Evolutionary conservation across 2,888 invertebrate species (phyloP).

Genomic region (Lymantria dispar): DNA sequence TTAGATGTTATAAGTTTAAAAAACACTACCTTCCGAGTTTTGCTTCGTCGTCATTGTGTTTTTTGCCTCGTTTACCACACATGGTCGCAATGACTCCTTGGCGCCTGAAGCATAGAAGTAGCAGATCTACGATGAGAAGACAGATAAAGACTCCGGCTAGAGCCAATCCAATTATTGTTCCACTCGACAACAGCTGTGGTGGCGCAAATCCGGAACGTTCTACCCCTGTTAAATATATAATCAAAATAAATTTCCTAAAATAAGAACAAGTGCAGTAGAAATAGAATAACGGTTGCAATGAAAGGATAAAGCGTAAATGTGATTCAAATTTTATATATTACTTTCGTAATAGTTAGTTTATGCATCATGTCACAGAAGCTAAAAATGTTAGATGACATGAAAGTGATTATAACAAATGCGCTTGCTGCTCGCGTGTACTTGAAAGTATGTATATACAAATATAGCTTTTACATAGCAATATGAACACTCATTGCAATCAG

Average conservation of each 20-base stretch:
- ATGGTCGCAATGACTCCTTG: slow-evolving; percentile 87
- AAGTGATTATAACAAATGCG: slow-evolving; percentile 70
- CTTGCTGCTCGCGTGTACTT: slow-evolving; percentile 36
- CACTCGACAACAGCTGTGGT: slow-evolving; percentile 84
- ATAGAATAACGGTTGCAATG: slow-evolving; percentile 28
- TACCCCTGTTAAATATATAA: slow-evolving; percentile 60
- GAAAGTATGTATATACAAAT: slow-evolving; percentile 9
- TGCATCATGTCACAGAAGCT: slow-evolving; percentile 71
- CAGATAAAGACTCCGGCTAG: slow-evolving; percentile 90
- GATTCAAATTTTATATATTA: slow-evolving; percentile 51
- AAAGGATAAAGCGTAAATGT: slow-evolving; percentile 19
- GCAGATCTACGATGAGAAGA: slow-evolving; percentile 91
- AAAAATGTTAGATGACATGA: slow-evolving; percentile 70
- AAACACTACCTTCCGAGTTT: slow-evolving; percentile 90
- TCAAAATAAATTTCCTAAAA: slow-evolving; percentile 23
- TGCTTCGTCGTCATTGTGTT: slow-evolving; percentile 90
- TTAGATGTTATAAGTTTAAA: neutral
- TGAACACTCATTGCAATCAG: slow-evolving; percentile 66
- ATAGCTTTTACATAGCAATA: slow-evolving; percentile 15
- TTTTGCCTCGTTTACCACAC: slow-evolving; percentile 85
- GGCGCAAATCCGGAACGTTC: slow-evolving; percentile 73
- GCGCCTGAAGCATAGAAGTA: slow-evolving; percentile 87
- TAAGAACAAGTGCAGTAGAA: slow-evolving; percentile 61
- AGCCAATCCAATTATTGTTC: slow-evolving; percentile 92
- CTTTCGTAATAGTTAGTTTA: slow-evolving; percentile 66